Evolutionary conservation across 2,888 invertebrate species (phyloP), one percentile per base, ranked within the genome.

Genomic region (Helicoverpa assulta): DNA sequence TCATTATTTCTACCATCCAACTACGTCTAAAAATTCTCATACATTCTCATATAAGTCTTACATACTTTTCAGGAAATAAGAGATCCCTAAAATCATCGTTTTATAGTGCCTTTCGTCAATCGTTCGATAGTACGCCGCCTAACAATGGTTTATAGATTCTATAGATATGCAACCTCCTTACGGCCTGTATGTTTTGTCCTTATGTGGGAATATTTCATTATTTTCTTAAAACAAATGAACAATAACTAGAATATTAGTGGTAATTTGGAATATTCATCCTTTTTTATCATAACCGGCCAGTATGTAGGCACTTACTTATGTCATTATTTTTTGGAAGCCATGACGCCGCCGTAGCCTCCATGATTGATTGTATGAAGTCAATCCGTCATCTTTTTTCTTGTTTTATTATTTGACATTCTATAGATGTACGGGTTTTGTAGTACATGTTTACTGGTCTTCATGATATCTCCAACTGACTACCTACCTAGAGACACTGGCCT

Each of bases 121-220:
- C 51, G 70, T 64, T 72, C 64, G 47, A 74, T 70, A 74, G 53
- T 18, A 58, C 62, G 64, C 70, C 67, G 66, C 70, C 67, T 16
- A 21, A 56, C 63, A 73, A 55, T 61, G 61, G 54, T 52, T 47
- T 74, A 71, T 77, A 67, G 51, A 70, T 55, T 33, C 29, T 75
- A 68, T 78, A 75, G 68, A 56, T 74, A 71, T 67, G 53, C 55
- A 74, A 64, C 21, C 47, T 55, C 51, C 37, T 60, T 68, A 54
- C 1, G 56, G 64, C 65, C 78, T 72, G 65, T 40, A 43, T 26
- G 43, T 57, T 61, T 12, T n/a, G 16, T 29, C 1, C 16, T 21
- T 43, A 59, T 54, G 10, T 6, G 10, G 12, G 7, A 0, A 51
- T 56, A 59, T 54, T 47, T n/a, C 21, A 10, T 0, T 2, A 3